These are phyloP conservation scores for Xanthorhoe spadicearia DNA, from an alignment of 2,888 invertebrate species.

Conservation along the genomic window DNA sequence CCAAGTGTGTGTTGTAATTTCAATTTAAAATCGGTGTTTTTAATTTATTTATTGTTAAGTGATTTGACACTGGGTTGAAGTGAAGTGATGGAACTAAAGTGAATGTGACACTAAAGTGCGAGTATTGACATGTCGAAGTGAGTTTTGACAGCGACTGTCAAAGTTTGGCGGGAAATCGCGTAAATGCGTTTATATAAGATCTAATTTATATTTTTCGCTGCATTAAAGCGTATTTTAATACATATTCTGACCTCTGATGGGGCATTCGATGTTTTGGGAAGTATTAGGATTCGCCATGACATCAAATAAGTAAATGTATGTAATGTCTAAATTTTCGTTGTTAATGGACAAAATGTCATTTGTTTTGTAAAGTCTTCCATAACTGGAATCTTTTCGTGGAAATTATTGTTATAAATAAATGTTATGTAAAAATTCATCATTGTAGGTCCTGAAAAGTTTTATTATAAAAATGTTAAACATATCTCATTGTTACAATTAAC, in stretches of 20 bases:
- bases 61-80: slow-evolving; percentile 16
- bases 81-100: slow-evolving; percentile 28
- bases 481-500: slow-evolving; percentile 64
- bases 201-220: slow-evolving; percentile 31
- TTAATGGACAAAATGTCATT: slow-evolving; percentile 18
- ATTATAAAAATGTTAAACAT: slow-evolving; percentile 66
- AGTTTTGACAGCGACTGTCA: slow-evolving; percentile 19
- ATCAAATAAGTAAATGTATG: slow-evolving; percentile 21
- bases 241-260: slow-evolving; percentile 11
- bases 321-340: slow-evolving; percentile 14
- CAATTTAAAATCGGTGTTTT: slow-evolving; percentile 27
- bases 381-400: slow-evolving; percentile 41
- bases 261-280: slow-evolving; percentile 18
- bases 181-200: slow-evolving; percentile 28
- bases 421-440: slow-evolving; percentile 50
- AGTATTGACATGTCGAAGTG: not conserved
- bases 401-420: slow-evolving; percentile 44
- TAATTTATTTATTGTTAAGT: slow-evolving; percentile 19
- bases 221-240: slow-evolving; percentile 34
- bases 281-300: slow-evolving; percentile 33
- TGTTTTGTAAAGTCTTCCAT: slow-evolving; percentile 54
- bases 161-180: slow-evolving; percentile 21
- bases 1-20: slow-evolving; percentile 26
- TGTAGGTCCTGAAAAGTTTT: slow-evolving; percentile 50
- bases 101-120: slow-evolving; percentile 29